Evolutionary conservation across 2,888 invertebrate species (phyloP), one percentile per base, ranked within the genome.

Genomic region (Rhopalosiphum nymphaeae): DNA sequence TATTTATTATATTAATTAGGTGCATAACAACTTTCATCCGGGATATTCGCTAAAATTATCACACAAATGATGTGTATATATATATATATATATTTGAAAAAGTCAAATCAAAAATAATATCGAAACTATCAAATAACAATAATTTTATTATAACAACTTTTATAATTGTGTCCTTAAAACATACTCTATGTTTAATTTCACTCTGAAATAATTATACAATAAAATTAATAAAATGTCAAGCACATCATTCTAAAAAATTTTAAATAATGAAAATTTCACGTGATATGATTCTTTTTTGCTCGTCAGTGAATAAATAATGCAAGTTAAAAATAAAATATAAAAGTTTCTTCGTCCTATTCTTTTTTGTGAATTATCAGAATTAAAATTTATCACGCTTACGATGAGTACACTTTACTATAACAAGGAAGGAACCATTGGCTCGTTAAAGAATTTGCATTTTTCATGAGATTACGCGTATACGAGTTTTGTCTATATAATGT

Each of bases 391-490:
- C 57, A 36, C 61, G 85, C 56, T 46, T 46, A n/a, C 7, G 36
- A 92, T n/a, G 57, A 92, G 36, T 61, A 86, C 46, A 86, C 56
- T 86, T 57, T 61, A 56, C 42, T 44, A 56, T 44, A n/a, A 91
- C 85, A 21, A 85, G 84, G 56, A 91, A 85, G 56, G n/a, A 29
- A 16, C 78, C 46, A n/a, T 36, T 13, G n/a, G 46, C 92, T 87
- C 92, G 86, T 92, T 92, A 92, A 86, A 61, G 86, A 61, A 92
- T 87, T 92, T 92, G 61, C 92, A 87, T 87, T 61, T 86, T 91
- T 86, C 61, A 61, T 92, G 87, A 91, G 85, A 91, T 91, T 44
- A 42, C 91, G 44, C 21, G 46, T 46, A 56, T 25, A 86, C 86
- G 91, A 36, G 46, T n/a, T 92, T 91, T 86, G 13, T 16, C 44